Evolutionary conservation across 2,797 vertebrate species (phyloP).

Genomic region (Eidolon dupreanum): DNA sequence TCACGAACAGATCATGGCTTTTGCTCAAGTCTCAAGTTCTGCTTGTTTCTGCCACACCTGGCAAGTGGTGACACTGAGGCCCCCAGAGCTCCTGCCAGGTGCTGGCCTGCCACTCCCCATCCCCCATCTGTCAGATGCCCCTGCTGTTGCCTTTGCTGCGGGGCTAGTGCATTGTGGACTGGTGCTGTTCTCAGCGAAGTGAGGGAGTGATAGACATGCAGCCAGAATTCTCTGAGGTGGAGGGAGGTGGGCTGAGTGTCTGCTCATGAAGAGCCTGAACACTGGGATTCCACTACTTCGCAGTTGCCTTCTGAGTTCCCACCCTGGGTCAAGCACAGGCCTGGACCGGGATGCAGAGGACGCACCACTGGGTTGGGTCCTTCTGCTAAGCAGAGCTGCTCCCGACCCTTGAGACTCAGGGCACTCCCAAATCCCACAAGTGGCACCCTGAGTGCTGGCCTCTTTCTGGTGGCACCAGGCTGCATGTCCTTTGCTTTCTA

Average conservation of each 20-base stretch:
- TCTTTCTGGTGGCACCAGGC: not conserved
- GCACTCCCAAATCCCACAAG: not conserved
- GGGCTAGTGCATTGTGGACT: not conserved
- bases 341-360: not conserved
- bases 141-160: not conserved
- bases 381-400: not conserved
- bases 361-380: not conserved
- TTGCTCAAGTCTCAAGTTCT: not conserved
- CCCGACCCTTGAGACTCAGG: not conserved
- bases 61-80: not conserved
- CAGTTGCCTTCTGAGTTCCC: not conserved
- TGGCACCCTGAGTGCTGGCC: not conserved
- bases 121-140: not conserved
- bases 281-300: rapidly evolving
- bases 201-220: not conserved
- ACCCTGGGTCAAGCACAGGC: not conserved
- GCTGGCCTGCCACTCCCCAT: rapidly evolving
- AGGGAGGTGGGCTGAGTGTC: rapidly evolving
- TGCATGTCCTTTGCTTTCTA: not conserved
- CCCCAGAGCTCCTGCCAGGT: not conserved
- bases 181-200: not conserved
- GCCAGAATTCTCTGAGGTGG: not conserved
- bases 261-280: rapidly evolving
- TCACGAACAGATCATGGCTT: not conserved
- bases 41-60: not conserved